These are phyloP conservation scores for Polypterus senegalus DNA, from an alignment of 2,113 vertebrate genomes.

Conservation along the genomic window DNA sequence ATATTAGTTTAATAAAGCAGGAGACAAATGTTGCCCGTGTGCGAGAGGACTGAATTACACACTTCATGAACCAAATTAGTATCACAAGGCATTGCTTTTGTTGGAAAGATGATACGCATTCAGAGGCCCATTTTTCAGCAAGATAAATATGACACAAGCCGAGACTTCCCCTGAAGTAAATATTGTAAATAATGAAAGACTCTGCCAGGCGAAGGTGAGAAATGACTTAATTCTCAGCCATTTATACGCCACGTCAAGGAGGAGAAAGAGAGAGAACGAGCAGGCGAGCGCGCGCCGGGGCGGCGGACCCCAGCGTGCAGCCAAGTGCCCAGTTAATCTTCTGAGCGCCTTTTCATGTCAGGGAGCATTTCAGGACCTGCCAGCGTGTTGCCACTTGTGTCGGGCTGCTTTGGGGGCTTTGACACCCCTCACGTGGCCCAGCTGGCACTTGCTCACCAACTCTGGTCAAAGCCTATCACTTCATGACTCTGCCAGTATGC, in stretches of 20 bases:
- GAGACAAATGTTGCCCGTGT: slow-evolving; percentile 72
- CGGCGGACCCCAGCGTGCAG: slow-evolving; percentile 45
- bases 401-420: no score
- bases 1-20: slow-evolving; percentile 82
- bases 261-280: slow-evolving; percentile 28
- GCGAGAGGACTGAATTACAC: slow-evolving; percentile 76
- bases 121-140: slow-evolving; percentile 65
- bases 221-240: slow-evolving; percentile 69
- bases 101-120: slow-evolving; percentile 71
- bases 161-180: slow-evolving; percentile 68
- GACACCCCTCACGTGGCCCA: no score
- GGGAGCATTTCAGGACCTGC: slow-evolving; percentile 31
- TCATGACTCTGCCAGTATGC: no score
- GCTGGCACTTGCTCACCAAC: no score
- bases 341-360: slow-evolving; percentile 35
- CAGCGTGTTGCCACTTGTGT: no score
- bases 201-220: slow-evolving; percentile 70
- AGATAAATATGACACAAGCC: slow-evolving; percentile 65
- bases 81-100: slow-evolving; percentile 69
- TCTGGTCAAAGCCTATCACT: no score
- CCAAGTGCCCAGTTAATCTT: slow-evolving; percentile 54
- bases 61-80: slow-evolving; percentile 90
- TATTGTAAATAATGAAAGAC: slow-evolving; percentile 75
- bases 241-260: slow-evolving; percentile 52
- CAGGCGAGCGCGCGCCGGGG: slow-evolving; percentile 20